Percentiles rank a stretch among this genome's conserved stretches.
These are phyloP conservation scores for Platysteira castanea DNA, from an alignment of 2,113 vertebrate species.

Conservation along the genomic window DNA sequence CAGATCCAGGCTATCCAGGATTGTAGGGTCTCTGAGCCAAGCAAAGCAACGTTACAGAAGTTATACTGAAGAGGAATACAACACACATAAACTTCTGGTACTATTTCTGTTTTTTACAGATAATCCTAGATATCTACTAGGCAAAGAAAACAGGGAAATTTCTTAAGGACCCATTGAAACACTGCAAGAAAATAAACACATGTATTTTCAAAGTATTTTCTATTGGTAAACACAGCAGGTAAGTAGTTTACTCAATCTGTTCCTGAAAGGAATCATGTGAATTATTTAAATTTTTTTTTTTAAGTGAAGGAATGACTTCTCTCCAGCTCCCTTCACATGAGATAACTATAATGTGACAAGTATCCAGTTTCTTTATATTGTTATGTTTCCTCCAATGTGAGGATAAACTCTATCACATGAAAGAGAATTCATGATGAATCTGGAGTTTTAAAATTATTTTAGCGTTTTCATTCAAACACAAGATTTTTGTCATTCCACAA, in stretches of 20 bases:
- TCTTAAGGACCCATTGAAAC: not conserved
- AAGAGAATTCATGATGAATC: not conserved
- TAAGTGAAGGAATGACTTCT: not conserved
- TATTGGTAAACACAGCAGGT: not conserved
- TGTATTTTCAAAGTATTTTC: not conserved
- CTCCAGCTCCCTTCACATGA: not conserved
- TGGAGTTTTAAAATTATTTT: not conserved
- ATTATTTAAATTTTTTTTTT: not conserved
- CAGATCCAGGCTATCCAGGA: slow-evolving; percentile 91
- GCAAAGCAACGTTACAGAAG: not conserved
- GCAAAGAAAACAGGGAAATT: not conserved
- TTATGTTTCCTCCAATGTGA: not conserved
- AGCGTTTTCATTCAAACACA: not conserved
- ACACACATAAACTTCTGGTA: not conserved
- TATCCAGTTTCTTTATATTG: not conserved
- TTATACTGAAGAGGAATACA: not conserved
- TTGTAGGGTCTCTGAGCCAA: slow-evolving; percentile 85
- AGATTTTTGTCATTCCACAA: not conserved
- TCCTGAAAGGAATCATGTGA: not conserved
- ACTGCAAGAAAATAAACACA: not conserved
- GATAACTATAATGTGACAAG: not conserved
- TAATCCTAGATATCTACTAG: not conserved
- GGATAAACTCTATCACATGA: not conserved
- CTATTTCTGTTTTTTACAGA: not conserved
- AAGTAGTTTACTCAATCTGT: not conserved